phyloP scores from a whole-genome alignment of 2,113 vertebrate genomes.

The Cynoglossus semilaevis region DNA sequence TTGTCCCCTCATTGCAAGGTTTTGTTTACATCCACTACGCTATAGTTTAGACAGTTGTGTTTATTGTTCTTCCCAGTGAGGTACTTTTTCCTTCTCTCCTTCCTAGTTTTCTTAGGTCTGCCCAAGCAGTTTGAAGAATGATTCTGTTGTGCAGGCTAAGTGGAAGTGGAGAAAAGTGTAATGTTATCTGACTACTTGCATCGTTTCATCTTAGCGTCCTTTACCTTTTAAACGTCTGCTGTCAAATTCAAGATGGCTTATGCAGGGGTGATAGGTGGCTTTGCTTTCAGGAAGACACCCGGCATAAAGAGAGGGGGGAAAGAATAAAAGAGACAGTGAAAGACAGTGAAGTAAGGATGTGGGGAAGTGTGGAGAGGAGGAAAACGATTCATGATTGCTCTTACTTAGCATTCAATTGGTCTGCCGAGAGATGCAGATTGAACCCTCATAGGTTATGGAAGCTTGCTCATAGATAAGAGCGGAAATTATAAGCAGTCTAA shows the following conservation, averaged over 20 bases:
- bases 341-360: constrained; percentile 1
- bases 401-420: constrained; percentile 47
- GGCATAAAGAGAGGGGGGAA: constrained; percentile 9
- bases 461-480: constrained; percentile 48
- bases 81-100: not conserved
- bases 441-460: constrained; percentile 46
- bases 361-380: constrained; percentile 1
- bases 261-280: not conserved
- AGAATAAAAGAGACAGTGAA: constrained; percentile 4
- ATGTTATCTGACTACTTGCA: constrained; percentile 45
- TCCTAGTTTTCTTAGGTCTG: constrained; percentile 3
- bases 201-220: constrained; percentile 31
- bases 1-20: constrained; percentile 25
- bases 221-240: constrained; percentile 40
- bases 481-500: constrained; percentile 63
- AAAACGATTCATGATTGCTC: constrained; percentile 35
- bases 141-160: constrained; percentile 42
- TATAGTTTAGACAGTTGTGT: not conserved
- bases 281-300: constrained; percentile 17
- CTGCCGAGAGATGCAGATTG: constrained; percentile 56
- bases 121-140: constrained; percentile 5
- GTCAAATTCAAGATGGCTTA: constrained; percentile 31
- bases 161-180: constrained; percentile 34
- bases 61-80: constrained; percentile 2
- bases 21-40: constrained; percentile 21